Conservation (phyloP, 2,797 vertebrate species). For the Tenualosa ilisha region DNA sequence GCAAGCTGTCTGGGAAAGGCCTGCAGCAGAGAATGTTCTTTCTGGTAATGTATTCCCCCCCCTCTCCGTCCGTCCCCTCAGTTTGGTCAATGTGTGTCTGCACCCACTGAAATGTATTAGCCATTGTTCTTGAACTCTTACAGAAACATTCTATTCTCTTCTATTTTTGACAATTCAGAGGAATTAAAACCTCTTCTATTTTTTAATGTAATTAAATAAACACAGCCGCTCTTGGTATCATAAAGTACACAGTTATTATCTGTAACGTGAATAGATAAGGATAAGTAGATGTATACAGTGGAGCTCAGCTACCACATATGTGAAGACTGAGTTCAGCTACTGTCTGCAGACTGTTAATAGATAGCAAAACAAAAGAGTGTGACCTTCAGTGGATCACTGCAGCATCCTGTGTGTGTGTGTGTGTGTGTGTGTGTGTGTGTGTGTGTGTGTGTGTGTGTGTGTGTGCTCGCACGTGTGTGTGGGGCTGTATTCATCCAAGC, state of each 20-base stretch:
- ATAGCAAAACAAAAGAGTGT: background rate
- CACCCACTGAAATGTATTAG: background rate
- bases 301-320: background rate
- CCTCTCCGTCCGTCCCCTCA: background rate
- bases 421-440: conserved; percentile 24
- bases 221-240: background rate
- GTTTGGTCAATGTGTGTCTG: conserved; percentile 17
- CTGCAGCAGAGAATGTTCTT: conserved; percentile 99
- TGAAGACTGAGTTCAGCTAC: background rate
- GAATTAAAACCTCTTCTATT: background rate
- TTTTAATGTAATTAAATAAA: background rate
- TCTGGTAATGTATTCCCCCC: conserved; percentile 76
- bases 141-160: background rate
- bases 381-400: background rate
- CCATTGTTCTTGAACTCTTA: conserved; percentile 22
- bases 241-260: background rate
- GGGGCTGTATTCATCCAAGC: background rate
- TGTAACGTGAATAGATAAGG: background rate
- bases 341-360: background rate
- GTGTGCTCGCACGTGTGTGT: background rate
- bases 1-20: conserved; percentile 97
- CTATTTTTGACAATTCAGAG: background rate
- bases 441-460: conserved; percentile 7
- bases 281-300: background rate
- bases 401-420: conserved; percentile 32